Conservation (phyloP, 2,113 vertebrate species). For the Ceyx margarethae region DNA sequence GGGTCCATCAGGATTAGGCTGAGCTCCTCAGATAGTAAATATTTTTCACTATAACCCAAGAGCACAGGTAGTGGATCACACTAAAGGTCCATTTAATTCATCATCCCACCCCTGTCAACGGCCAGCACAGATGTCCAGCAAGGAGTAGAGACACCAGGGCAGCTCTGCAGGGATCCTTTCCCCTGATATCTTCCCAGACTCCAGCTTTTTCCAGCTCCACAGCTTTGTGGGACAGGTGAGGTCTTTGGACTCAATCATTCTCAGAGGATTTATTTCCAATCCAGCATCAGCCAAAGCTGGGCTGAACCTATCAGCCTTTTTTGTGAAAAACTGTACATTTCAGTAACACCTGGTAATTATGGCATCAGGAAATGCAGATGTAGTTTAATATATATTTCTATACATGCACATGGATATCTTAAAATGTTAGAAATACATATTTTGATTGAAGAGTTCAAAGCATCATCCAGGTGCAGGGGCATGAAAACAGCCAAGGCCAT, state of each 20-base stretch:
- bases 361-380: not conserved
- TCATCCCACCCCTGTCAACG: not conserved
- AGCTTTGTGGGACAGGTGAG: not conserved
- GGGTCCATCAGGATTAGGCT: not conserved
- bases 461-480: not conserved
- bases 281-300: not conserved
- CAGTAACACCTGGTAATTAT: not conserved
- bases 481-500: not conserved
- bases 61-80: not conserved
- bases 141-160: not conserved
- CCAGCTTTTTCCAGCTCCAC: not conserved
- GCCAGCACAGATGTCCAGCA: not conserved
- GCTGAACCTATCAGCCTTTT: not conserved
- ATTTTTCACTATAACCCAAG: not conserved
- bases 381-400: not conserved
- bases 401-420: not conserved
- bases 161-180: not conserved
- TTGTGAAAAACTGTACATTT: not conserved
- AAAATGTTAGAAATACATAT: not conserved
- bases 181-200: not conserved
- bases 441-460: not conserved
- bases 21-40: not conserved
- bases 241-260: not conserved
- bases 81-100: not conserved
- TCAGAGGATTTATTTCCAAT: not conserved